These are phyloP conservation scores for Aurelia sp. DNA, from an alignment of 30 jellyfish, hydroid and myxozoan species.

Conservation along the genomic window DNA sequence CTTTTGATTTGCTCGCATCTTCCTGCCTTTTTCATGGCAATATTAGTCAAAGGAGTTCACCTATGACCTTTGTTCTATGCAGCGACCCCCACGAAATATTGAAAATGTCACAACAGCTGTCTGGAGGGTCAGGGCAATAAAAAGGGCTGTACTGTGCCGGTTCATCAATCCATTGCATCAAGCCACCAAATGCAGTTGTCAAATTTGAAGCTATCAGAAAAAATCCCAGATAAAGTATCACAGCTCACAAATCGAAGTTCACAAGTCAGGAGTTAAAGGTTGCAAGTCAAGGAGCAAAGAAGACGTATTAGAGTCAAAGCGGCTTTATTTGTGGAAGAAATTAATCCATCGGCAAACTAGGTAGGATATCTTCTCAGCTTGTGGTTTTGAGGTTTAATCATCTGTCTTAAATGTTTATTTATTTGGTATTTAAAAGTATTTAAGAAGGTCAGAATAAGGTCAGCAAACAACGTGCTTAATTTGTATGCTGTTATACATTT, in stretches of 20 bases:
- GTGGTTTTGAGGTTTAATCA: not conserved
- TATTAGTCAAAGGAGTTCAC: not conserved
- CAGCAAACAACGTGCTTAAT: too few species aligned
- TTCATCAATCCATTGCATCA: too few species aligned
- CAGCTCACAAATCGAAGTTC: not conserved
- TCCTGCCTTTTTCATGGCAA: slow-evolving; percentile 3
- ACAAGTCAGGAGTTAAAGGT: not conserved
- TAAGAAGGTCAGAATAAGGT: too few species aligned
- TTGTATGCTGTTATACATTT: too few species aligned
- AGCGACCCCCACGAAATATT: not conserved
- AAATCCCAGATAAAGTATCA: not conserved
- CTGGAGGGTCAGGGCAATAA: slow-evolving; percentile 2
- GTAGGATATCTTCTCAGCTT: slow-evolving; percentile 16
- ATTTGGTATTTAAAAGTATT: too few species aligned
- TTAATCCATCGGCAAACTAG: not conserved
- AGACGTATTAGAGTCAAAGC: not conserved
- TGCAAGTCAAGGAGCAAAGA: not conserved
- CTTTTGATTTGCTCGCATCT: not conserved
- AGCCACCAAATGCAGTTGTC: too few species aligned
- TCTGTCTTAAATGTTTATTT: too few species aligned
- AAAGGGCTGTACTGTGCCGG: not conserved
- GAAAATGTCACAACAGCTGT: slow-evolving; percentile 21
- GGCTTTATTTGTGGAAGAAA: not conserved
- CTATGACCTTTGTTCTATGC: slow-evolving; percentile 3
- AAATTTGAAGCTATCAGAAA: too few species aligned